A percentile compares a stretch with the other conserved stretches of the same genome.
Conservation (phyloP, 1,140 invertebrate species). For the Neoseiulus cucumeris region DNA sequence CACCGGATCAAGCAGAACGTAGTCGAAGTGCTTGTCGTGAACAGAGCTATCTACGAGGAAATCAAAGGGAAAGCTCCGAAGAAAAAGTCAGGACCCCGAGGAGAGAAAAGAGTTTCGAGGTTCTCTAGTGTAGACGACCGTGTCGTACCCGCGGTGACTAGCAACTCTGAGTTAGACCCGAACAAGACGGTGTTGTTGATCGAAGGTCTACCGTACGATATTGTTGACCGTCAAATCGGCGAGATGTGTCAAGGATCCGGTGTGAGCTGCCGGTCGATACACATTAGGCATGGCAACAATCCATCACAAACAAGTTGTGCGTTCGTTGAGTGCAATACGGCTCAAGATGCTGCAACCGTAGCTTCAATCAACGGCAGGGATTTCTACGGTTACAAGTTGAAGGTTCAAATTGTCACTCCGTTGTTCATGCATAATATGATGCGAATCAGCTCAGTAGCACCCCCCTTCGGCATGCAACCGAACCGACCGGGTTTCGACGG, state of each 20-base stretch:
- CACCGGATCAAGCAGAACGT: slow-evolving; percentile 22
- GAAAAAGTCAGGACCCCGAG: neutral
- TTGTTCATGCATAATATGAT: neutral
- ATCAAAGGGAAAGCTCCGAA: slow-evolving; percentile 13
- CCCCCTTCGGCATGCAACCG: slow-evolving; percentile 14
- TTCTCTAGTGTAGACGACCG: neutral
- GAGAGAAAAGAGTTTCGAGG: neutral
- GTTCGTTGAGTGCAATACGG: slow-evolving; percentile 9
- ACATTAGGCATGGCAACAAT: slow-evolving; percentile 8
- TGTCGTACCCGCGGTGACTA: neutral
- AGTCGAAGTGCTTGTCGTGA: slow-evolving; percentile 22
- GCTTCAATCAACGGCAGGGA: slow-evolving; percentile 3
- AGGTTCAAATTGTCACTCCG: slow-evolving; percentile 4
- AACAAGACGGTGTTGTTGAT: neutral
- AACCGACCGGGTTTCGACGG: slow-evolving; percentile 1
- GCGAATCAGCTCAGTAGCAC: neutral
- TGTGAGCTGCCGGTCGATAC: neutral
- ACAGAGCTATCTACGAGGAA: slow-evolving; percentile 14
- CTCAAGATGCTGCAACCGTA: slow-evolving; percentile 21
- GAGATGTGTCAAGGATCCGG: neutral
- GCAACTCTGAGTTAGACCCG: neutral
- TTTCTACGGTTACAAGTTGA: slow-evolving; percentile 12
- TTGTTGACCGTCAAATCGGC: neutral
- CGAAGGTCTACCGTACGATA: neutral
- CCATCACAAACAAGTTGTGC: neutral